A percentile compares a stretch with the other conserved stretches of the same genome.
Evolutionary conservation across 2,797 vertebrate species (phyloP).

Genomic region (Ctenopoma kingsleyae): DNA sequence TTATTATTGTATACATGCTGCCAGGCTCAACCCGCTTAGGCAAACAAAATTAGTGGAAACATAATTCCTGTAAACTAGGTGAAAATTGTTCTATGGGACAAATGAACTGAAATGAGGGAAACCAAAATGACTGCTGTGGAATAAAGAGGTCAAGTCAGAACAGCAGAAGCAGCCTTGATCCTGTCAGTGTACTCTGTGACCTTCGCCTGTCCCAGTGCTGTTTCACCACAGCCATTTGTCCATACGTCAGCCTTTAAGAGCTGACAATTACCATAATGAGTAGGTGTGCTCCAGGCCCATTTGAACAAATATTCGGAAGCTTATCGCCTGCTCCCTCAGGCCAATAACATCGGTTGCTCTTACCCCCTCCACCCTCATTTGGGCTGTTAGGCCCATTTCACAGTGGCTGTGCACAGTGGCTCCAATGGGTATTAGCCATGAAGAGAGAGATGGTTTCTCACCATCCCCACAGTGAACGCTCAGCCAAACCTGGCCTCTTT

Average conservation of each 20-base stretch:
- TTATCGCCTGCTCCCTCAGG: slow-evolving; percentile 58
- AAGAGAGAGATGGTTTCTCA: slow-evolving; percentile 65
- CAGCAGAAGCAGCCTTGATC: slow-evolving; percentile 38
- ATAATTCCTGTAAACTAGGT: slow-evolving; percentile 43
- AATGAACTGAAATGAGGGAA: slow-evolving; percentile 31
- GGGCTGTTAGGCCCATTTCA: slow-evolving; percentile 60
- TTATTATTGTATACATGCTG: not conserved
- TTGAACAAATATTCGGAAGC: slow-evolving; percentile 71
- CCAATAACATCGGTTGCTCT: slow-evolving; percentile 54
- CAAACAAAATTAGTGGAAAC: slow-evolving; percentile 50
- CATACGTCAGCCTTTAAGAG: slow-evolving; percentile 78
- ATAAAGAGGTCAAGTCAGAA: slow-evolving; percentile 57
- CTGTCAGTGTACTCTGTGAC: slow-evolving; percentile 64
- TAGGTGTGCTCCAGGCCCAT: slow-evolving; percentile 69
- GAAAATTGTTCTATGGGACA: slow-evolving; percentile 31
- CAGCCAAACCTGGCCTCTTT: slow-evolving; percentile 66
- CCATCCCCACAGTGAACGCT: slow-evolving; percentile 45
- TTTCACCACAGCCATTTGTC: slow-evolving; percentile 78
- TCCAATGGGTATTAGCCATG: slow-evolving; percentile 70
- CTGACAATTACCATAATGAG: slow-evolving; percentile 81
- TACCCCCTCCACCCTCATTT: slow-evolving; percentile 40
- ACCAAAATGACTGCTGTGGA: slow-evolving; percentile 45
- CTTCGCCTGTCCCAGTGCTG: slow-evolving; percentile 54
- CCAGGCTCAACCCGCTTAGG: slow-evolving; percentile 30
- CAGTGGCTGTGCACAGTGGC: slow-evolving; percentile 65